Conservation (phyloP, 2,888 invertebrate species). For the Trissolcus brochymenae region DNA sequence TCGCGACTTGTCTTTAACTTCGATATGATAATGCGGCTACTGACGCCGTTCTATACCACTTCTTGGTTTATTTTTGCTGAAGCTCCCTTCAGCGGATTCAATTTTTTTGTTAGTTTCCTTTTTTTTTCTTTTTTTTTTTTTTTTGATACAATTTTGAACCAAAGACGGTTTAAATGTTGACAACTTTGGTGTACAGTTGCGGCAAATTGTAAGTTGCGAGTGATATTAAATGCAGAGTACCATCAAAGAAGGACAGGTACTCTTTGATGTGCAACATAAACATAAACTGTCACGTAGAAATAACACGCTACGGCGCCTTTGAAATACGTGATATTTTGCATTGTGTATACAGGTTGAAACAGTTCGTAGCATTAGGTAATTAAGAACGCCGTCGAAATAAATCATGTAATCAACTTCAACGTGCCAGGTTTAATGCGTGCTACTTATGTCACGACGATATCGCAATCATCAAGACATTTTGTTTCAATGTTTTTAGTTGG, state of each 20-base stretch:
- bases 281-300: slow-evolving; percentile 26
- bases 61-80: background rate
- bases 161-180: background rate
- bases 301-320: slow-evolving; percentile 36
- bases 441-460: too few relatives aligned
- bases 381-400: too few relatives aligned
- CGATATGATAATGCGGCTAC: slow-evolving; percentile 38
- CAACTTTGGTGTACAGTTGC: background rate
- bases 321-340: slow-evolving; percentile 20
- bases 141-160: background rate
- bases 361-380: too few relatives aligned
- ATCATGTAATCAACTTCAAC: too few relatives aligned
- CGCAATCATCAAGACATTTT: too few relatives aligned
- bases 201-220: background rate
- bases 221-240: slow-evolving; percentile 23
- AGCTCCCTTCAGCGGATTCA: background rate
- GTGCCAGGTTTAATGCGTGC: too few relatives aligned
- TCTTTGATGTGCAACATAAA: slow-evolving; percentile 34
- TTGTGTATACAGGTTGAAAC: too few relatives aligned
- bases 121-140: background rate
- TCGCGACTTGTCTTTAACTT: slow-evolving; percentile 54
- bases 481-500: too few relatives aligned
- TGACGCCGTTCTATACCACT: slow-evolving; percentile 31
- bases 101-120: background rate
- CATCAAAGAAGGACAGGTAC: slow-evolving; percentile 33